Percentiles rank a stretch among this genome's conserved stretches.
Evolutionary conservation across 2,113 vertebrate genomes (phyloP).

Genomic region (Neolamprologus sp.): DNA sequence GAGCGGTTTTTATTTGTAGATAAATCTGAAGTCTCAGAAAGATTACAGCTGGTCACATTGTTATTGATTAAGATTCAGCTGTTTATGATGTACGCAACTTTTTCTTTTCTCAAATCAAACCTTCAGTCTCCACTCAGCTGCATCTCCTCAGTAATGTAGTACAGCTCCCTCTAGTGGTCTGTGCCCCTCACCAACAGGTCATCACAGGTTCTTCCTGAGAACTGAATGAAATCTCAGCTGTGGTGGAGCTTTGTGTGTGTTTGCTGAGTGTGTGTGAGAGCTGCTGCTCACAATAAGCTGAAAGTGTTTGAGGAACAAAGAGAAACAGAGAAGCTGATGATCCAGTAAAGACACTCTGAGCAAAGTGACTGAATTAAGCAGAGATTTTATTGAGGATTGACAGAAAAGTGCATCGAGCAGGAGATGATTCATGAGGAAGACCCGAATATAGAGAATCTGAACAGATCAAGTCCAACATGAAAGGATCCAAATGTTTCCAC

Average conservation of each 20-base stretch:
- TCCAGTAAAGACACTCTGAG: fast-evolving
- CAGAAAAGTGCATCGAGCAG: fast-evolving
- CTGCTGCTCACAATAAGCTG: fast-evolving
- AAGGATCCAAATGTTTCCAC: neutral
- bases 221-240: neutral
- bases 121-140: neutral
- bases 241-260: neutral
- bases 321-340: fast-evolving
- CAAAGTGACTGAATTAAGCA: neutral
- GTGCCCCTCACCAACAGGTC: neutral
- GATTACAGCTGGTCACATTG: neutral
- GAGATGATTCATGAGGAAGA: fast-evolving
- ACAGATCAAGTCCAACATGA: neutral
- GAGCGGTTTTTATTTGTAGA: neutral
- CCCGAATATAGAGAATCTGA: fast-evolving
- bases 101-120: neutral
- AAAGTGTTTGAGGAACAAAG: neutral
- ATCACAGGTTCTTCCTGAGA: fast-evolving
- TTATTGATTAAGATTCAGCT: neutral
- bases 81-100: neutral
- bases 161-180: neutral
- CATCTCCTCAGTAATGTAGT: neutral
- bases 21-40: neutral
- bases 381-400: neutral
- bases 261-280: neutral